Conservation (phyloP, 2,888 invertebrate genomes). For the Polyommatus iphigenia region DNA sequence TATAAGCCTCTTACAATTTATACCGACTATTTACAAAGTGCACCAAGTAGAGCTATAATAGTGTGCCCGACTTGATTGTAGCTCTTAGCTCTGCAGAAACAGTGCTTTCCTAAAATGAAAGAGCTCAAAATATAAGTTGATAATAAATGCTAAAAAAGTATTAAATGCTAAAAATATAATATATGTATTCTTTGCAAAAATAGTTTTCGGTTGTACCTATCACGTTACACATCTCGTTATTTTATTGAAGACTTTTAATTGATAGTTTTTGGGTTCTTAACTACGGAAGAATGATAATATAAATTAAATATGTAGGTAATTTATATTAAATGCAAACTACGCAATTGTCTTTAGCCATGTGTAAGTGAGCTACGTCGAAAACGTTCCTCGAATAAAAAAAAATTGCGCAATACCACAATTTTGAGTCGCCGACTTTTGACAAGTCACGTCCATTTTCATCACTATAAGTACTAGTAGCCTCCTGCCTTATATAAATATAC, state of each 20-base stretch:
- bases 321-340: neutral
- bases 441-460: conserved; percentile 27
- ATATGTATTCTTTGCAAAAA: neutral
- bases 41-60: neutral
- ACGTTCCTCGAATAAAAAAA: neutral
- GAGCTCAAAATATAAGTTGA: neutral
- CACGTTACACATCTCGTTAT: neutral
- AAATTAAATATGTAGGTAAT: neutral
- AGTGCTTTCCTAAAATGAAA: neutral
- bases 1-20: neutral
- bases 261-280: neutral
- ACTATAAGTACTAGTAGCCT: conserved; percentile 10
- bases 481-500: conserved; percentile 13
- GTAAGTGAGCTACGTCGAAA: neutral
- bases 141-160: neutral
- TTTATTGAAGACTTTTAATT: neutral
- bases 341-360: neutral
- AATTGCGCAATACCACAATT: neutral
- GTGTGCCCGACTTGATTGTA: neutral
- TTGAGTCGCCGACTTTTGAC: neutral
- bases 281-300: neutral
- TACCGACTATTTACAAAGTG: neutral
- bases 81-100: neutral
- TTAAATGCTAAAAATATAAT: neutral
- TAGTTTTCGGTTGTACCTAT: neutral